Percentiles rank a stretch among this genome's conserved stretches.
Evolutionary conservation across 2,888 invertebrate species (phyloP).

Genomic region (Lepidochrysops patricia): DNA sequence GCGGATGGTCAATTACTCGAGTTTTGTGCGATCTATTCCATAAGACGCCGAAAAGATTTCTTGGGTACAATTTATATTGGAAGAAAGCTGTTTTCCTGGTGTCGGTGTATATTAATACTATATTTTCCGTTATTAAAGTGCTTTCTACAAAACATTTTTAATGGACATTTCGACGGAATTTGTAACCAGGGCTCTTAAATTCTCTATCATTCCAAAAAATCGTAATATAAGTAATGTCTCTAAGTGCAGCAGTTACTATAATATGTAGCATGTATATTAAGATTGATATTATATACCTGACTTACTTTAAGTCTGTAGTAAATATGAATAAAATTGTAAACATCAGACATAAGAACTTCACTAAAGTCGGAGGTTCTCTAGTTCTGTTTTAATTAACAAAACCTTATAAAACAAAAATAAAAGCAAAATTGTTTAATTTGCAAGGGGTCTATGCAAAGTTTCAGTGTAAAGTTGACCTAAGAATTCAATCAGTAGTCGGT

Average conservation of each 20-base stretch:
- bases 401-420: constrained; percentile 38
- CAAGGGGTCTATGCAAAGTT: constrained; percentile 59
- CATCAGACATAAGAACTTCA: background rate
- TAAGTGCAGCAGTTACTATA: too few species aligned
- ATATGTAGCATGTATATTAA: too few species aligned
- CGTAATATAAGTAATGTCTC: too few species aligned
- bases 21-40: constrained; percentile 45
- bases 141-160: too few species aligned
- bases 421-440: constrained; percentile 49
- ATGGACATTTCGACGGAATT: too few species aligned
- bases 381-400: constrained; percentile 37
- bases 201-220: too few species aligned
- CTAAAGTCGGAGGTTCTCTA: constrained; percentile 25
- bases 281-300: too few species aligned
- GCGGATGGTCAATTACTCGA: constrained; percentile 57
- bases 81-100: background rate
- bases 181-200: too few species aligned
- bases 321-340: background rate
- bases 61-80: background rate
- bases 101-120: too few species aligned
- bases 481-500: constrained; percentile 67
- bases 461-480: constrained; percentile 59
- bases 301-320: too few species aligned
- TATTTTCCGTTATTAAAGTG: too few species aligned
- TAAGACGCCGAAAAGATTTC: constrained; percentile 27